phyloP scores from a whole-genome alignment of 2,797 vertebrate genomes.

The Enteromius afrohamiltoni region DNA sequence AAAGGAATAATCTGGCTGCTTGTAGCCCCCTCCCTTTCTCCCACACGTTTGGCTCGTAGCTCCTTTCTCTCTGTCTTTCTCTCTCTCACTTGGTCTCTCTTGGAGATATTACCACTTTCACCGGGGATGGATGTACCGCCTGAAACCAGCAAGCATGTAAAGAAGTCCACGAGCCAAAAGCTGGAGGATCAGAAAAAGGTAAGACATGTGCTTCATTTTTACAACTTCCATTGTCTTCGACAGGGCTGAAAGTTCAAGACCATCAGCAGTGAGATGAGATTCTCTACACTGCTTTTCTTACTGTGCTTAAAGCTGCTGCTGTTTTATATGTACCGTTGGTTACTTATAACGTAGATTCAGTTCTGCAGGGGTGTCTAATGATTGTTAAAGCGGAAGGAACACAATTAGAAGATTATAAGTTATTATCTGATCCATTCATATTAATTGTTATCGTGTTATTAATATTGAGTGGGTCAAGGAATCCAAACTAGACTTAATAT shows the following conservation, averaged over 20 bases:
- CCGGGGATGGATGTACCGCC: constrained; percentile 94
- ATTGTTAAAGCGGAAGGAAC: not conserved
- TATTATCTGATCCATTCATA: not conserved
- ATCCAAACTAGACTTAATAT: not conserved
- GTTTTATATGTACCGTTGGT: not conserved
- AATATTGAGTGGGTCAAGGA: not conserved
- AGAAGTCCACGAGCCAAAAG: constrained; percentile 95
- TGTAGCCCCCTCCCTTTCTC: constrained; percentile 38
- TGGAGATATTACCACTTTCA: constrained; percentile 76
- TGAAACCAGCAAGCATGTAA: constrained; percentile 93
- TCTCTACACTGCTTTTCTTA: not conserved
- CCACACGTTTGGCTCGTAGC: constrained; percentile 26
- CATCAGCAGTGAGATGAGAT: constrained; percentile 10
- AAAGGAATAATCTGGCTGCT: constrained; percentile 62
- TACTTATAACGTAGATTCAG: constrained; percentile 18
- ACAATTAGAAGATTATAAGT: not conserved
- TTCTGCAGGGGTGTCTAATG: not conserved
- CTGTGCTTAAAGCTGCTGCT: not conserved
- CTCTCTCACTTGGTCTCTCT: constrained; percentile 70
- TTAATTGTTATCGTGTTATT: not conserved
- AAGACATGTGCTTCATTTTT: constrained; percentile 60
- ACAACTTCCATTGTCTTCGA: not conserved
- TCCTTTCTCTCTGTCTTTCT: constrained; percentile 68
- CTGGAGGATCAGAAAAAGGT: constrained; percentile 99
- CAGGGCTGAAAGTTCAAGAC: not conserved